Evolutionary conservation across 1,140 invertebrate species (phyloP).

Genomic region (Eufriesea mexicana): DNA sequence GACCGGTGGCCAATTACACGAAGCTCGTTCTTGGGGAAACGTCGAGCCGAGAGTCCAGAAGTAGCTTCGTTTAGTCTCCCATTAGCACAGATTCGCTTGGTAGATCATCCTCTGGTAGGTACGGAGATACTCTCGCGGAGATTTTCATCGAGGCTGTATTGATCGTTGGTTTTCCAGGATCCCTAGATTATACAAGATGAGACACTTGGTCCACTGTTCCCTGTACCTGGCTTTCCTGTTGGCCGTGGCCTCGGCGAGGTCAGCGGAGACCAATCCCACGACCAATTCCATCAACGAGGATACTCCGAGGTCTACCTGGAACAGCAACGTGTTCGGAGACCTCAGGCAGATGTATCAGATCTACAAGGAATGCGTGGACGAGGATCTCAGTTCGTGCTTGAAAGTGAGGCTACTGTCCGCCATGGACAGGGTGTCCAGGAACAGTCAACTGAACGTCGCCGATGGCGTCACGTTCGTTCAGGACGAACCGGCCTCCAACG

Average conservation of each 20-base stretch:
- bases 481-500: slow-evolving; percentile 81
- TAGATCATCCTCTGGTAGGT: neutral
- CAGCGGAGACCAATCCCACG: slow-evolving; percentile 78
- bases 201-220: slow-evolving; percentile 65
- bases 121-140: too few relatives aligned
- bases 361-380: slow-evolving; percentile 89
- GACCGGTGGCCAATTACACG: neutral
- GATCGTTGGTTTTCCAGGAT: slow-evolving; percentile 54
- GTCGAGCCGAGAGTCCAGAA: neutral
- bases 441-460: slow-evolving; percentile 85
- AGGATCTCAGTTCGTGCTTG: slow-evolving; percentile 88
- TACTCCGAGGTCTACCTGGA: slow-evolving; percentile 71
- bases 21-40: neutral
- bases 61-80: slow-evolving; percentile 30
- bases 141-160: too few relatives aligned
- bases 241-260: slow-evolving; percentile 77
- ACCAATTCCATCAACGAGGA: slow-evolving; percentile 81
- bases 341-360: slow-evolving; percentile 84
- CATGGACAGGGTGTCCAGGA: slow-evolving; percentile 87
- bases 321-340: slow-evolving; percentile 81
- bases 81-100: slow-evolving; percentile 43
- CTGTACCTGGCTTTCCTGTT: slow-evolving; percentile 76
- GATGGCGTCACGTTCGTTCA: slow-evolving; percentile 88
- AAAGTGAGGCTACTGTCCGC: slow-evolving; percentile 89
- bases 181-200: slow-evolving; percentile 66